A percentile compares a stretch with the other conserved stretches of the same genome.
These are phyloP conservation scores for Phortica variegata DNA, from an alignment of 1,140 invertebrate species.

Conservation along the genomic window DNA sequence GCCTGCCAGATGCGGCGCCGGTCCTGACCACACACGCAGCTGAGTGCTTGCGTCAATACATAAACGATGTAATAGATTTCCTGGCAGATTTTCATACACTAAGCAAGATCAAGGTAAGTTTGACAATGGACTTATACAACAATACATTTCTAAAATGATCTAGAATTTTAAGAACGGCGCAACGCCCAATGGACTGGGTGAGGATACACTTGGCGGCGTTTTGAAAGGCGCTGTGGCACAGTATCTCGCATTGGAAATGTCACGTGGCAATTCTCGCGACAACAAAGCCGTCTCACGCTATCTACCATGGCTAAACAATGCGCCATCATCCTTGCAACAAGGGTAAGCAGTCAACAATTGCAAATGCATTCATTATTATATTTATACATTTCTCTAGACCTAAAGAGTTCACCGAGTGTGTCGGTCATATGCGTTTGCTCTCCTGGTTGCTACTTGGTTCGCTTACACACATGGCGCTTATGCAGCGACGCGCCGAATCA, in stretches of 20 bases:
- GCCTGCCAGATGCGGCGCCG: conserved; percentile 59
- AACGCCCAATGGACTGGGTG: conserved; percentile 77
- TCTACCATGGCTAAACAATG: conserved; percentile 90
- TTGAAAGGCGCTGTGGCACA: conserved; percentile 95
- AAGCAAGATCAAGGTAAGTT: conserved; percentile 88
- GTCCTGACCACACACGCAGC: conserved; percentile 80
- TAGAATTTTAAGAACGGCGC: conserved; percentile 78
- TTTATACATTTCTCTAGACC: conserved; percentile 63
- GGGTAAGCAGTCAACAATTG: conserved; percentile 56
- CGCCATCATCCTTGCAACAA: conserved; percentile 81
- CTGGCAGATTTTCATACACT: conserved; percentile 94
- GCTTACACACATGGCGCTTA: conserved; percentile 75
- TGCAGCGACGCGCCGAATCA: conserved; percentile 46
- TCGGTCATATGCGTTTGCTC: conserved; percentile 88
- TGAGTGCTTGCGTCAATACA: conserved; percentile 89
- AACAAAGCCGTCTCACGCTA: conserved; percentile 80
- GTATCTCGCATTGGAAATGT: conserved; percentile 91
- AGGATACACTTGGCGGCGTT: conserved; percentile 93
- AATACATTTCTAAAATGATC: not conserved
- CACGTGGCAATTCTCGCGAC: conserved; percentile 80
- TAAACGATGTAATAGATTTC: conserved; percentile 94
- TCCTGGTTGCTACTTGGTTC: conserved; percentile 96
- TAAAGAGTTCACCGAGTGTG: conserved; percentile 93
- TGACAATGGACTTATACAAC: not conserved
- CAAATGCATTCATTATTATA: not conserved